Evolutionary conservation across 2,797 vertebrate genomes (phyloP).

Genomic region (Myoxocephalus aenaeus): DNA sequence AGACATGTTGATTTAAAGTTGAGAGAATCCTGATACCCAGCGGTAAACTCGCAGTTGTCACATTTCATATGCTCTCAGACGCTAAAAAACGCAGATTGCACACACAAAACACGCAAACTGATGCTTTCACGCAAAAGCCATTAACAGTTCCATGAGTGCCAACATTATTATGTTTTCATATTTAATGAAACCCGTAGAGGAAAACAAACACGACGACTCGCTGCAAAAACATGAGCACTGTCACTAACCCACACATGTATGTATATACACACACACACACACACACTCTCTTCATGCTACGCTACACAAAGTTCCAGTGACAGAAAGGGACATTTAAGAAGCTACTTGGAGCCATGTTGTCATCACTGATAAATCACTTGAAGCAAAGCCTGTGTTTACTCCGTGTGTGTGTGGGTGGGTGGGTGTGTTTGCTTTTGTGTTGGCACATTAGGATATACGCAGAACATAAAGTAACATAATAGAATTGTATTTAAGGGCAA

Average conservation of each 20-base stretch:
- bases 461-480: constrained; percentile 31
- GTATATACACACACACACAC: not conserved
- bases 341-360: constrained; percentile 59
- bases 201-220: not conserved
- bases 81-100: constrained; percentile 9
- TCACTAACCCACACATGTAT: constrained; percentile 2
- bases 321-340: constrained; percentile 46
- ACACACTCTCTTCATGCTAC: constrained; percentile 39
- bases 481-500: constrained; percentile 11
- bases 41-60: constrained; percentile 32
- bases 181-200: constrained; percentile 8
- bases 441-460: constrained; percentile 20
- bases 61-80: constrained; percentile 13
- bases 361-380: constrained; percentile 58
- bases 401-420: constrained; percentile 15
- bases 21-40: constrained; percentile 29
- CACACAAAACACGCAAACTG: not conserved
- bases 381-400: constrained; percentile 34
- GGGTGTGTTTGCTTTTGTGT: constrained; percentile 15
- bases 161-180: not conserved
- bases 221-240: constrained; percentile 3
- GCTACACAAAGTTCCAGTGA: constrained; percentile 55
- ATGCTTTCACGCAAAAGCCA: constrained; percentile 2
- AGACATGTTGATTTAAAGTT: constrained; percentile 34
- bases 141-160: constrained; percentile 11